These are phyloP conservation scores for Acanthosepion lycidas DNA, from an alignment of 2,888 invertebrate genomes.

Conservation along the genomic window DNA sequence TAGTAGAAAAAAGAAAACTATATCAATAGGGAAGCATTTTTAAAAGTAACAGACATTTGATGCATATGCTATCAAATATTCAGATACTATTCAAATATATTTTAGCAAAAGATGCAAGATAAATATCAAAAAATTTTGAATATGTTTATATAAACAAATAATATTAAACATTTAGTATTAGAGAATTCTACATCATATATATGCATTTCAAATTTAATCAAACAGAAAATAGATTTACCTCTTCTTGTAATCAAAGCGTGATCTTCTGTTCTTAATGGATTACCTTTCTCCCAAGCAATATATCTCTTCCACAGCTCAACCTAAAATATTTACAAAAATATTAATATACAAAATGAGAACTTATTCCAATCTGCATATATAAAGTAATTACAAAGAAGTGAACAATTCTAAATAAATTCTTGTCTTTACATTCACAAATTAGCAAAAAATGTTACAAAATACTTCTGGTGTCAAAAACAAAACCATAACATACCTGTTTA, in stretches of 20 bases:
- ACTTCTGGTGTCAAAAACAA: neutral
- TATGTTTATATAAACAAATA: too few relatives aligned
- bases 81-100: too few relatives aligned
- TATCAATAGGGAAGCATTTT: neutral
- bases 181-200: too few relatives aligned
- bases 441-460: neutral
- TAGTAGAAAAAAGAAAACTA: neutral
- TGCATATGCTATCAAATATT: too few relatives aligned
- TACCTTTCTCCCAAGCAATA: slow-evolving; percentile 96
- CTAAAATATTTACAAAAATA: slow-evolving; percentile 75
- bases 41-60: neutral
- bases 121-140: too few relatives aligned
- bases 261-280: slow-evolving; percentile 96
- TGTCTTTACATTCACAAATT: neutral
- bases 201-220: too few relatives aligned
- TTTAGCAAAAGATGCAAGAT: too few relatives aligned
- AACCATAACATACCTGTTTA: slow-evolving; percentile 83
- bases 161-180: too few relatives aligned
- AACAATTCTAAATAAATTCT: neutral
- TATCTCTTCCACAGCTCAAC: slow-evolving; percentile 99
- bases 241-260: slow-evolving; percentile 92
- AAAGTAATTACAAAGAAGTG: neutral
- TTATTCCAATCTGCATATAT: neutral
- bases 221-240: slow-evolving; percentile 64
- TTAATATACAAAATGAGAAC: neutral